A percentile compares a stretch with the other conserved stretches of the same genome.
Evolutionary conservation across 2,888 invertebrate species (phyloP).

Genomic region (Ophion costatus): DNA sequence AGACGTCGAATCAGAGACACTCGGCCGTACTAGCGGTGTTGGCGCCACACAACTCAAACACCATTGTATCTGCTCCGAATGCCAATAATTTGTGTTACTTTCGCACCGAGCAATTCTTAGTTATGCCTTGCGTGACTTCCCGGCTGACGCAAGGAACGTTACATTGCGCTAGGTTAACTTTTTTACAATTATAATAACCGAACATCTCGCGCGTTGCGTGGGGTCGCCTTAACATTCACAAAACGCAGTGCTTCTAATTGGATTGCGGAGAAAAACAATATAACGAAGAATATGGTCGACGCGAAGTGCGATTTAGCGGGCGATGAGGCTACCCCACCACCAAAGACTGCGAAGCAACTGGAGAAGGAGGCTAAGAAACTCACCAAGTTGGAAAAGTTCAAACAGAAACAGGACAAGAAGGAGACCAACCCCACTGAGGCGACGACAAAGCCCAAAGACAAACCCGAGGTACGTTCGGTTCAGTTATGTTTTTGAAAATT

Average conservation of each 20-base stretch:
- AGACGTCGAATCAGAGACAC: neutral
- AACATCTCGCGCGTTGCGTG: conserved; percentile 42
- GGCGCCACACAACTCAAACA: neutral
- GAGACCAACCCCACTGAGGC: conserved; percentile 84
- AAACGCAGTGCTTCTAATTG: conserved; percentile 17
- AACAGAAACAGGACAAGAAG: conserved; percentile 94
- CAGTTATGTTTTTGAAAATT: conserved; percentile 38
- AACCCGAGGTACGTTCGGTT: conserved; percentile 85
- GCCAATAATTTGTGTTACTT: conserved; percentile 14
- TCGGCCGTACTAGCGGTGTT: neutral
- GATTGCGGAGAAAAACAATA: conserved; percentile 16
- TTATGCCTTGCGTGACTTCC: conserved; percentile 26
- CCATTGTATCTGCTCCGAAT: neutral
- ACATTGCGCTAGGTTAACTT: conserved; percentile 43
- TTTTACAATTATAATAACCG: conserved; percentile 37
- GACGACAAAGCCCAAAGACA: conserved; percentile 87
- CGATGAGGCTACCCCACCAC: conserved; percentile 86
- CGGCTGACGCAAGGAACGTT: conserved; percentile 46
- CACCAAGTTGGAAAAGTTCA: conserved; percentile 97
- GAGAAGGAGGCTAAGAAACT: conserved; percentile 98
- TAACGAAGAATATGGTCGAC: conserved; percentile 74
- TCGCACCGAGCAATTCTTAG: conserved; percentile 39
- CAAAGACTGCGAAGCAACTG: conserved; percentile 95
- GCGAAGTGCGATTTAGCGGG: conserved; percentile 75
- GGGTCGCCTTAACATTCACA: neutral